These are phyloP conservation scores for Cryptoprocta ferox DNA, from an alignment of 2,797 vertebrate species.

Conservation along the genomic window DNA sequence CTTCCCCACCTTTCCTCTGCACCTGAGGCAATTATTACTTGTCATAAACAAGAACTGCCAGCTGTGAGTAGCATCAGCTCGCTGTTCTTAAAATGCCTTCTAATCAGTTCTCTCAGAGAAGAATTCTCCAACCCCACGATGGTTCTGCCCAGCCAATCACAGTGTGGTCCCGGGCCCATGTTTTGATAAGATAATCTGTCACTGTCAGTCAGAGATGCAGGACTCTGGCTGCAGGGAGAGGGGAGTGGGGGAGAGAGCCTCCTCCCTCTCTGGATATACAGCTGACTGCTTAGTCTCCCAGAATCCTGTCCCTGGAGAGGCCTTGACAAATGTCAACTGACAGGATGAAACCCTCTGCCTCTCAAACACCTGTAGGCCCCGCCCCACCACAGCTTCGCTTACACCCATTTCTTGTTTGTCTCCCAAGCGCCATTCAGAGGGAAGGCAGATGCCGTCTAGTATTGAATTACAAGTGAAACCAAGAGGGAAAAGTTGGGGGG, in stretches of 20 bases:
- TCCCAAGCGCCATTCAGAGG: neutral
- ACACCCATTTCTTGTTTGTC: neutral
- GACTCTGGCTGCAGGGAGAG: neutral
- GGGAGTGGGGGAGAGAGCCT: rapidly evolving
- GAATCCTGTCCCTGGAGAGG: neutral
- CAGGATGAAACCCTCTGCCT: rapidly evolving
- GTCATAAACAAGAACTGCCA: conserved; percentile 81
- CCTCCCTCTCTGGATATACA: neutral
- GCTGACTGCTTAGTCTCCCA: neutral
- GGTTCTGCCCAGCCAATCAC: conserved; percentile 46
- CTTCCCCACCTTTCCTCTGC: neutral
- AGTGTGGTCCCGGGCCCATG: neutral
- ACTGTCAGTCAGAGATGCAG: conserved; percentile 54
- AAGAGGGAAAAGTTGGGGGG: neutral
- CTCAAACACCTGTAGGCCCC: neutral
- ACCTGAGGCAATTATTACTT: conserved; percentile 73
- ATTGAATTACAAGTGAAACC: neutral
- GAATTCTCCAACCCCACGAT: conserved; percentile 10
- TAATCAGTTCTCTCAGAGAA: conserved; percentile 70
- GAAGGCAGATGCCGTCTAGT: neutral
- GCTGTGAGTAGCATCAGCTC: conserved; percentile 70
- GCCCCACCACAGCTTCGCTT: neutral
- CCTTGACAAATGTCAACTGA: neutral
- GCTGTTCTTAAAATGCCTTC: conserved; percentile 71
- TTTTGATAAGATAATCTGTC: conserved; percentile 61